A percentile compares a stretch with the other conserved stretches of the same genome.
These are phyloP conservation scores for Troides helena DNA, from an alignment of 2,888 invertebrate genomes.

Conservation along the genomic window DNA sequence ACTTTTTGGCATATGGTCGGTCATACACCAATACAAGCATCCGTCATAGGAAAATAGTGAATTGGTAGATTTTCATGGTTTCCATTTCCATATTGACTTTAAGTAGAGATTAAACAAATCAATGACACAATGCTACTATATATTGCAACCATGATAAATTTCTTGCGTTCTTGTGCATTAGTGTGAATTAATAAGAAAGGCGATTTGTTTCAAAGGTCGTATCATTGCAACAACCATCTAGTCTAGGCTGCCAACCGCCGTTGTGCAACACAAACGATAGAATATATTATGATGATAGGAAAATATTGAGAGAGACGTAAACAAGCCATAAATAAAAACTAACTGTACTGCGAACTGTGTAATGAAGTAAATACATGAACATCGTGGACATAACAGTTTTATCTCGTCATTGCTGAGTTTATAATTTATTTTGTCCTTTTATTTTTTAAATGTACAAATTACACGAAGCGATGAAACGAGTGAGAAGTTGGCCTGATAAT, in stretches of 20 bases:
- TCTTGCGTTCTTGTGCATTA: slow-evolving; percentile 6
- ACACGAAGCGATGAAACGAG: no score
- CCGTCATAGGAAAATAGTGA: not conserved
- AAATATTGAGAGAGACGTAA: slow-evolving; percentile 37
- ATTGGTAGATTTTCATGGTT: not conserved
- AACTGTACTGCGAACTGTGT: slow-evolving; percentile 25
- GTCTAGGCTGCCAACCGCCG: slow-evolving; percentile 39
- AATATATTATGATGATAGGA: slow-evolving; percentile 16
- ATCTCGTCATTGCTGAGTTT: slow-evolving; percentile 5
- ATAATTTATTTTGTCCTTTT: not conserved
- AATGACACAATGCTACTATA: not conserved
- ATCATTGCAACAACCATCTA: slow-evolving; percentile 38
- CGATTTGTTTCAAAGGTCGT: slow-evolving; percentile 38
- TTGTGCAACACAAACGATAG: slow-evolving; percentile 26
- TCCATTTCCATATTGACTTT: not conserved
- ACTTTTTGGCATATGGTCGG: not conserved
- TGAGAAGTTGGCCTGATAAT: no score
- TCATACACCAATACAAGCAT: not conserved
- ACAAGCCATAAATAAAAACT: slow-evolving; percentile 40
- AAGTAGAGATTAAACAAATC: slow-evolving; percentile 4
- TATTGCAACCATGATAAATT: slow-evolving; percentile 16
- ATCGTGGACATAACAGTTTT: not conserved
- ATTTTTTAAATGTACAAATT: no score
- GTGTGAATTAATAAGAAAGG: slow-evolving; percentile 16
- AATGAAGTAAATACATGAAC: slow-evolving; percentile 6